Percentiles rank a stretch among this genome's conserved stretches.
phyloP scores from a whole-genome alignment of 2,888 invertebrate species.

The Marronus borbonicus region DNA sequence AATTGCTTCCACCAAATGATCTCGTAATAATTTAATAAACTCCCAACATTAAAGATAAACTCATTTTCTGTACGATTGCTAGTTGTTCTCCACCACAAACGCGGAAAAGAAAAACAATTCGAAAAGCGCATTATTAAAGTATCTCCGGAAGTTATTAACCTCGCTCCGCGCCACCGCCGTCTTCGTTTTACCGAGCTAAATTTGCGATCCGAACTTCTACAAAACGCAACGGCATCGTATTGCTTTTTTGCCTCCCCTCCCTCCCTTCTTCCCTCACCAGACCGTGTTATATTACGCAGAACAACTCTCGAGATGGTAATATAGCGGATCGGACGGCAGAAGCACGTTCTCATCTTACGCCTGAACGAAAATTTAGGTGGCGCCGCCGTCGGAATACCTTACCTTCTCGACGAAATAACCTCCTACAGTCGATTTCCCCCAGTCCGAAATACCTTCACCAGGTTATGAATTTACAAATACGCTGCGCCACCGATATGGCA shows the following conservation, averaged over 20 bases:
- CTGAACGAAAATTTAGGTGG: constrained; percentile 20
- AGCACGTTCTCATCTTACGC: constrained; percentile 22
- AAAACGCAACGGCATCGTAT: constrained; percentile 9
- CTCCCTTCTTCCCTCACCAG: too few species aligned
- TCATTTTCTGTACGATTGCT: background rate
- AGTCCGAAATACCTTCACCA: background rate
- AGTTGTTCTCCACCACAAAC: background rate
- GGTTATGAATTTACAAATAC: constrained; percentile 33
- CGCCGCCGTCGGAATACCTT: background rate
- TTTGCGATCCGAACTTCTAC: constrained; percentile 10
- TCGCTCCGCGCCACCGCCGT: background rate
- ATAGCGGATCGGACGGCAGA: constrained; percentile 30
- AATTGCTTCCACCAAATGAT: too few species aligned
- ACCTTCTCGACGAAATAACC: constrained; percentile 1
- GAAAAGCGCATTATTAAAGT: constrained; percentile 1
- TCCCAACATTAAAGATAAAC: too few species aligned
- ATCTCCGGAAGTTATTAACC: constrained; percentile 20
- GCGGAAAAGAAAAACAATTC: background rate
- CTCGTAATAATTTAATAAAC: too few species aligned
- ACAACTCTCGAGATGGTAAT: constrained; percentile 31
- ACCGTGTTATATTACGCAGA: constrained; percentile 21
- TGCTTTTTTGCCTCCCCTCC: background rate
- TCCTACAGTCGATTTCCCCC: background rate
- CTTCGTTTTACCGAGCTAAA: background rate
- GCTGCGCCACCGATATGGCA: background rate